phyloP scores from a whole-genome alignment of 2,113 vertebrate genomes.

The Lagopus muta region DNA sequence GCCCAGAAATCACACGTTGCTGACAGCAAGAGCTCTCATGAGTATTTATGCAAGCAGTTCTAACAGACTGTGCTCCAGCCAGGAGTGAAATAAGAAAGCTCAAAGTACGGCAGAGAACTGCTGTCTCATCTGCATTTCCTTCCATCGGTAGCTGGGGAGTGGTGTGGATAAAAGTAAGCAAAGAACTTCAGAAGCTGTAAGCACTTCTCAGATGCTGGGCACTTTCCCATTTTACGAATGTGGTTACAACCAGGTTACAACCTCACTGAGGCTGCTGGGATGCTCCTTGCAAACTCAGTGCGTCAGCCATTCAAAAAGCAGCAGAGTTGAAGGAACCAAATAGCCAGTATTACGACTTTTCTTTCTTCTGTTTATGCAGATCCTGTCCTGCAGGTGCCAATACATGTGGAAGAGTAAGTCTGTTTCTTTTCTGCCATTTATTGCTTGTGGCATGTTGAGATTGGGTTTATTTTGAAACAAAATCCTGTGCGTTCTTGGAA shows the following conservation, averaged over 20 bases:
- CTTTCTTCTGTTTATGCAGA: slow-evolving; percentile 80
- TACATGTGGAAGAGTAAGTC: slow-evolving; percentile 96
- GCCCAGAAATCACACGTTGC: accelerated
- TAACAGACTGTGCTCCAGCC: not conserved
- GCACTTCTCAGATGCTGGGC: not conserved
- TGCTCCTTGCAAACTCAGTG: not conserved
- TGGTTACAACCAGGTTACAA: not conserved
- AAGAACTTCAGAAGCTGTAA: not conserved
- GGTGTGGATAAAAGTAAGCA: not conserved
- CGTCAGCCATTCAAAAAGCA: not conserved
- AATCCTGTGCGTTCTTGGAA: not conserved
- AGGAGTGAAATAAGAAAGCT: not conserved
- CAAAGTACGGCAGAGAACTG: not conserved
- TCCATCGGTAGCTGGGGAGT: not conserved
- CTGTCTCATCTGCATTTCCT: not conserved
- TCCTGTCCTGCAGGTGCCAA: slow-evolving; percentile 97
- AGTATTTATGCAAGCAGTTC: accelerated
- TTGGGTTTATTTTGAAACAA: not conserved
- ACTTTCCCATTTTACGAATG: not conserved
- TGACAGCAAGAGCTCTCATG: not conserved
- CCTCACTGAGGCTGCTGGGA: not conserved
- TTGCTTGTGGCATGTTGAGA: not conserved
- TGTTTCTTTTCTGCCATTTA: not conserved
- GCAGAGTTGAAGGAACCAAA: not conserved
- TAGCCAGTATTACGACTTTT: not conserved